Evolutionary conservation across 2,113 vertebrate genomes (phyloP), one percentile per base, ranked within the genome.

Genomic region (Zapus hudsonius): DNA sequence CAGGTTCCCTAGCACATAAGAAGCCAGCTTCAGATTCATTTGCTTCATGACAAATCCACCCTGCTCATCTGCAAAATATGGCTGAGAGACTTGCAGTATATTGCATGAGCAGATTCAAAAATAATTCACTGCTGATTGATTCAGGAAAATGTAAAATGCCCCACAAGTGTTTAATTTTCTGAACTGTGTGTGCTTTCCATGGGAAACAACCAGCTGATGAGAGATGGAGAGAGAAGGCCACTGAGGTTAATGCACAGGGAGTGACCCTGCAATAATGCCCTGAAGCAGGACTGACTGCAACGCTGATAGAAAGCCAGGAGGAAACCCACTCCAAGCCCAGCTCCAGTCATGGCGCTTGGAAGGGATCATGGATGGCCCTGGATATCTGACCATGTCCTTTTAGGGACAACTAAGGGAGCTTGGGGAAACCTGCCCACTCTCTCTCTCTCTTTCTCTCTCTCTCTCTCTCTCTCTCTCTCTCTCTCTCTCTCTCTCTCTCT

Each of bases 101-200:
- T 73, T 66, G 69, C 63, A 83, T 64, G 76, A 89, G 67, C n/a
- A 25, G 80, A 44, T 73, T 93, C 90, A 92, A 92, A 96, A 95
- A 73, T 87, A 92, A 95, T 91, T 93, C 70, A 73, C 67, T 78
- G 93, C 27, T 95, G 93, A 95, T 92, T 78, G 96, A 95, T 74
- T 89, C 75, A 47, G 84, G 96, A 93, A 94, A 92, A 92, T 96
- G 75, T 86, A 86, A 95, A 89, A 94, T 84, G 90, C 89, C 75
- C 75, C 75, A 38, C 42, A 90, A 92, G 94, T 57, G 88, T 79
- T 92, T 86, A 94, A 92, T 95, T 94, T 88, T 75, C 80, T 93
- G 91, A 96, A 75, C 76, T 82, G 36, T 92, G 91, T 91, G 75
- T 69, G 83, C 80, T 81, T 95, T 95, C 44, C 0, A 36, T 0